Evolutionary conservation across 2,113 vertebrate species (phyloP), one percentile per base, ranked within the genome.

Genomic region (Otocyon megalotis): DNA sequence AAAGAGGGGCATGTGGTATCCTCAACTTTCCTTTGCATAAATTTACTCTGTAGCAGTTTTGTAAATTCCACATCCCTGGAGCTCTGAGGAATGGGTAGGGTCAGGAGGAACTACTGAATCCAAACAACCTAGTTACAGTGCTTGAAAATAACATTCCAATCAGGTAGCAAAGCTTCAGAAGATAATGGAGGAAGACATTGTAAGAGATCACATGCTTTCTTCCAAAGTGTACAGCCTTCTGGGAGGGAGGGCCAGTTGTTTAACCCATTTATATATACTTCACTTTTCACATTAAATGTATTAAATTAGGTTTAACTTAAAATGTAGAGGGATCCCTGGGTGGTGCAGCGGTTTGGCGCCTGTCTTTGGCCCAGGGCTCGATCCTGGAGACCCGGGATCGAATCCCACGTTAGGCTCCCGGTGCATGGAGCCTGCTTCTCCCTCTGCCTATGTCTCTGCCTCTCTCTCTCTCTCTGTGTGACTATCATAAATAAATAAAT

Each of bases 221-320:
- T 88, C 76, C 30, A 48, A 82, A 84, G 72, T 17, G 26, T 16
- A 60, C 71, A 53, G 5, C 8, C 13, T 48, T 90, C 37, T 56
- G 19, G 48, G 48, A 76, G 17, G 16, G n/a, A 92, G 26, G 35
- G 14, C 15, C 19, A 53, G 56, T 28, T 79, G 54, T 17, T 69
- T 69, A 15, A 53, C 32, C 24, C 43, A 65, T 20, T 63, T 20
- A 53, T 0, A 13, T 2, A 8, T 32, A n/a, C 22, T 93, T 67
- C 3, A 35, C 35, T 72, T 86, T 76, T 94, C 37, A 94, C 9
- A 65, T n/a, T 19, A 72, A 72, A 85, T 87, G 28, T 84, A 13
- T 74, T 92, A 65, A 60, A 56, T 53, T 63, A 28, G 20, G 72
- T 62, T 79, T 95, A 53, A 90, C 71, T 90, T 82, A 63, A 91